Conservation (phyloP, 2,888 invertebrate species). For the Nymphalis c-album region DNA sequence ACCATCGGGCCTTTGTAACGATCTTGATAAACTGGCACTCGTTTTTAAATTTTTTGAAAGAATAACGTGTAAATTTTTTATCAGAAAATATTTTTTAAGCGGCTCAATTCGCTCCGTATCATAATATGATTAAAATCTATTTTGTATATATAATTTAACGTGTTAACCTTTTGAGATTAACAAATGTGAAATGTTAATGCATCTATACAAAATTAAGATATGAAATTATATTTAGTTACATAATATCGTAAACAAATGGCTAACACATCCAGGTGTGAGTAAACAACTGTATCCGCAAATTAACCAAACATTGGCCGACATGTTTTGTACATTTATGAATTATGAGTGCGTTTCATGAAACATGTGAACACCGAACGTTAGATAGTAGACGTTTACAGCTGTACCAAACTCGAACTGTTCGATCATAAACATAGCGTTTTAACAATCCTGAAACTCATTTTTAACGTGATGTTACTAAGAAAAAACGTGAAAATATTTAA, state of each 20-base stretch:
- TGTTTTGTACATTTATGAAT: constrained; percentile 32
- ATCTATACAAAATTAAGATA: constrained; percentile 1
- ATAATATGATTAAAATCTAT: too few relatives aligned
- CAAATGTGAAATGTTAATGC: neutral
- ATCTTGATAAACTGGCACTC: constrained; percentile 14
- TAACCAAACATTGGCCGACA: constrained; percentile 32
- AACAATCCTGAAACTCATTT: neutral
- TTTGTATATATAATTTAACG: too few relatives aligned
- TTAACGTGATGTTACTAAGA: too few relatives aligned
- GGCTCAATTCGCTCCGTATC: too few relatives aligned
- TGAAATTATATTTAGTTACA: constrained; percentile 25
- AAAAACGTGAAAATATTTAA: too few relatives aligned
- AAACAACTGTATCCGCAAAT: constrained; percentile 31
- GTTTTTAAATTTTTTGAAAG: neutral
- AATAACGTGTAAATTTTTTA: too few relatives aligned
- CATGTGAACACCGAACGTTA: constrained; percentile 16
- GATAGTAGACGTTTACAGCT: constrained; percentile 10
- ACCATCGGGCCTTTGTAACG: constrained; percentile 26
- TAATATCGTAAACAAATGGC: constrained; percentile 20
- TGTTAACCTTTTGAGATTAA: too few relatives aligned
- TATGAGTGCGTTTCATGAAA: constrained; percentile 22
- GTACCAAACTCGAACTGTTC: neutral
- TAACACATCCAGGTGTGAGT: constrained; percentile 19
- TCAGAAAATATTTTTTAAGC: too few relatives aligned
- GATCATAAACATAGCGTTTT: neutral